Conservation (phyloP, 2,888 invertebrate genomes). For the Cepaea hortensis region DNA sequence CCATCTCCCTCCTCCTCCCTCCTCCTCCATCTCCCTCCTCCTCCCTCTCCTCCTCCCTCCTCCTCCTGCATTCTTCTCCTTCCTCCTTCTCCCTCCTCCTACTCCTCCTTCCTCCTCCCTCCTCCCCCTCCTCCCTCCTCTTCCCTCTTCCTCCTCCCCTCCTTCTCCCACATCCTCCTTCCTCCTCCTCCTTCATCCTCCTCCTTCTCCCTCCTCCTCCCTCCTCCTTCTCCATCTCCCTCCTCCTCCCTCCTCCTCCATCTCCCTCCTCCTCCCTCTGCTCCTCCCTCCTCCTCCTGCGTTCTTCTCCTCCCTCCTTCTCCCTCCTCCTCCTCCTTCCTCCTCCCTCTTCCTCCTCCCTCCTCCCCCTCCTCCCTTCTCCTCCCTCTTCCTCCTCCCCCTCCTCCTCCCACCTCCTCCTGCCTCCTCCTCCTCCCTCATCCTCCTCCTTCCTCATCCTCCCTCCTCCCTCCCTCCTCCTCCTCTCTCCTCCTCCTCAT, state of each 20-base stretch:
- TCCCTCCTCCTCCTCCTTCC: background rate
- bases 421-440: too few relatives aligned
- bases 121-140: background rate
- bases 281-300: background rate
- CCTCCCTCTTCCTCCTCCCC: too few relatives aligned
- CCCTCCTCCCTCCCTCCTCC: too few relatives aligned
- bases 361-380: too few relatives aligned
- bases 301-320: too few relatives aligned
- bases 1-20: background rate
- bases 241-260: too few relatives aligned
- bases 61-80: background rate
- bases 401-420: too few relatives aligned
- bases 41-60: background rate
- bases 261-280: too few relatives aligned
- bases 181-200: background rate
- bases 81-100: background rate
- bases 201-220: background rate
- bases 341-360: background rate
- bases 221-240: background rate
- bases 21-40: background rate
- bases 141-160: background rate
- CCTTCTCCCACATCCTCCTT: background rate
- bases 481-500: too few relatives aligned
- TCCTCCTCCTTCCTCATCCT: too few relatives aligned
- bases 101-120: background rate